Evolutionary conservation across 2,113 vertebrate species (phyloP).

Genomic region (Cnemophilus loriae): DNA sequence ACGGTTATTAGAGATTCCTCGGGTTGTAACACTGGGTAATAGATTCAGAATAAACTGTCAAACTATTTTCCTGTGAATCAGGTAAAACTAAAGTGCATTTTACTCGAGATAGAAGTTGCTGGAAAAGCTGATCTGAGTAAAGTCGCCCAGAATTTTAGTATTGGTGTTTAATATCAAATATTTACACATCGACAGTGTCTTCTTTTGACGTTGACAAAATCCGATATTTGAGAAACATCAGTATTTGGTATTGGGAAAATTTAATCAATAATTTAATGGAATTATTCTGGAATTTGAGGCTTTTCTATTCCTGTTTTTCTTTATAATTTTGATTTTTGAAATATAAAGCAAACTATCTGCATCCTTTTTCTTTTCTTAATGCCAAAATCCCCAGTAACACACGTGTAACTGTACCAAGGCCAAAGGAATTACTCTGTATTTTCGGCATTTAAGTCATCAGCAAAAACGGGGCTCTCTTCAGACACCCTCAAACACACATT

Average conservation of each 20-base stretch:
- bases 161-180: neutral
- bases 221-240: neutral
- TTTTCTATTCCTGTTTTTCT: neutral
- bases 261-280: neutral
- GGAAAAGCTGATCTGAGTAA: neutral
- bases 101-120: neutral
- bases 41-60: neutral
- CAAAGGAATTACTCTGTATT: neutral
- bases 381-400: neutral
- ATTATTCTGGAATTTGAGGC: neutral
- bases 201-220: neutral
- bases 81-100: neutral
- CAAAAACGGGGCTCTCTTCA: neutral
- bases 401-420: fast-evolving
- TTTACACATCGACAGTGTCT: neutral
- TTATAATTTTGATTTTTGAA: neutral
- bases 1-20: neutral
- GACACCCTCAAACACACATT: neutral
- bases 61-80: neutral
- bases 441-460: neutral
- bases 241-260: neutral
- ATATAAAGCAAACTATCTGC: neutral
- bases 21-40: too few species aligned
- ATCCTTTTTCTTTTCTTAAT: neutral
- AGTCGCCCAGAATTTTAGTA: neutral